Evolutionary conservation across 2,797 vertebrate species (phyloP), one percentile per base, ranked within the genome.

Genomic region (Rhinogobio ventralis): DNA sequence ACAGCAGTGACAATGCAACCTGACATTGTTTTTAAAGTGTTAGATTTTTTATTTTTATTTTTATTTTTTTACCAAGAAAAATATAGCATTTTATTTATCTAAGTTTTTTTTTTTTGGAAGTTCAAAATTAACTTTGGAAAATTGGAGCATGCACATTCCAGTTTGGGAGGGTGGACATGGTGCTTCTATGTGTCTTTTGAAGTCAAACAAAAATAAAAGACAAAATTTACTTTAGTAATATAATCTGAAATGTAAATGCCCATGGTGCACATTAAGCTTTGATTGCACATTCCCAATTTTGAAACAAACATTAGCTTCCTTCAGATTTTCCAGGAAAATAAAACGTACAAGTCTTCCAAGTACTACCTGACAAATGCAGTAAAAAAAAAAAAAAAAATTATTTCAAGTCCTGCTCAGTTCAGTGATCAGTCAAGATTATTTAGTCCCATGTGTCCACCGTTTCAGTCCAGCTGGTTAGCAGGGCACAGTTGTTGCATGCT

Each of bases 401-500:
- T 77, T 69, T 53, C 49, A 71, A 64, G 30, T 74, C 8, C 7
- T 81, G 23, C 66, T 19, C 30, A 77, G 30, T 77, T 77, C 49
- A 51, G 49, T 75, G 73, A 53, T 75, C 73, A 67, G 42, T 64
- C 23, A 69, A 53, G 30, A 45, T 46, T 4, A 51, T 66, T 36
- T 30, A 62, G 19, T 62, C 69, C 55, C 39, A 73, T 45, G 55
- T 73, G 69, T 76, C 20, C 23, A 76, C 30, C 7, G 14, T 64
- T 83, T 81, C 23, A 55, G 66, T 57, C 60, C 30, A 36, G 81
- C 33, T 64, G 60, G 15, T 66, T 51, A 53, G 45, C 57, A 64
- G 81, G 30, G 5, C 71, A 33, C 81, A 25, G 57, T 51, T 75
- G 57, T 28, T n/a, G n/a, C 25, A 33, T 33, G 19, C 71, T 95